Evolutionary conservation across 2,888 invertebrate genomes (phyloP), one percentile per base, ranked within the genome.

Genomic region (Eupithecia tripunctaria): DNA sequence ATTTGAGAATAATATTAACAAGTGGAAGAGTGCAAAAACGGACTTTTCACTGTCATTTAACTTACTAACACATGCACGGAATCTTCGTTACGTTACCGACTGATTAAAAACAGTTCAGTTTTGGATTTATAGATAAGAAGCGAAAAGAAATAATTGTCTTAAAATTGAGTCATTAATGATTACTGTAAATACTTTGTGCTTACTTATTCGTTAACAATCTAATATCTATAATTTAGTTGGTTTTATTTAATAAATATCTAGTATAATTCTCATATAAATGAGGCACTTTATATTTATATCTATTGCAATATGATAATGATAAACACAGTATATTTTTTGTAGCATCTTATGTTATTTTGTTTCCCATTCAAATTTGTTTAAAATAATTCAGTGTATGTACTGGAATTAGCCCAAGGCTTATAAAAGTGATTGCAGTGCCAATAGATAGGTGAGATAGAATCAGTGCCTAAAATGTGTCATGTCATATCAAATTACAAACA

Each of bases 371-470:
- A 41, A 25, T 36, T 64, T 64, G 36, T 63, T 38, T 32, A 25
- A 21, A 59, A 64, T 38, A 64, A 21, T 21, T 64, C 38, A 64
- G 38, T 64, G 38, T 36, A n/a, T 64, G 38, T 41, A 25, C 38
- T 64, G 38, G 36, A 38, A 6, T 10, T 36, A 64, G 64, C 25
- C 38, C 27, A 63, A 51, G 63, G 63, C 51, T 56, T 43, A 66
- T 12, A 15, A 68, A 63, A 72, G 78, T 77, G 77, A 77, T 79
- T 25, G 67, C 14, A 62, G 77, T 79, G 79, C 77, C 79, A 79
- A 79, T 71, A 64, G 14, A 67, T 3, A 66, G 71, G 71, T 60
- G 70, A 63, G 63, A 74, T 72, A 47, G 56, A 71, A 71, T 68
- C 72, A 18, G 75, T 79, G 77, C 77, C 69, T 76, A n/a, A 71